Percentiles rank a stretch among this genome's conserved stretches.
Conservation (phyloP, 2,113 vertebrate species). For the Jacana jacana region DNA sequence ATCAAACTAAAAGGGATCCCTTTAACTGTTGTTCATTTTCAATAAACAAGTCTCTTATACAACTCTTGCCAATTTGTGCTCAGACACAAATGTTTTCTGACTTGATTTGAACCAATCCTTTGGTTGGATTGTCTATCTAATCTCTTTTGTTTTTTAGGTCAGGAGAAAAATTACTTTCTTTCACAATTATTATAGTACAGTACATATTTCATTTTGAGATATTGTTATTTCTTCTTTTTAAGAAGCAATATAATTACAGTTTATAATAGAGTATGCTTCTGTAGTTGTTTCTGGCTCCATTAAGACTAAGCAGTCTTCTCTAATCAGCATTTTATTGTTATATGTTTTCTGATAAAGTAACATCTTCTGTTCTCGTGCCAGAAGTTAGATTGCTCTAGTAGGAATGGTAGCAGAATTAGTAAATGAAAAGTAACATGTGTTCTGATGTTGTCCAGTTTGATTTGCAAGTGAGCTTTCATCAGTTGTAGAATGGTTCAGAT, state of each 20-base stretch:
- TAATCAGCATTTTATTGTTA: constrained; percentile 32
- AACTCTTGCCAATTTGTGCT: neutral
- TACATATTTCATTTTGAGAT: constrained; percentile 7
- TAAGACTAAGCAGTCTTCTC: neutral
- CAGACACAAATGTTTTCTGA: neutral
- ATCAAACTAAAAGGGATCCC: neutral
- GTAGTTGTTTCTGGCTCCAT: neutral
- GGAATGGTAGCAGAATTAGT: neutral
- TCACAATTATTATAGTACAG: neutral
- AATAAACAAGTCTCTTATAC: neutral
- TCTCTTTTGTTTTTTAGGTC: neutral
- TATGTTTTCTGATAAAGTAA: neutral
- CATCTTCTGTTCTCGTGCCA: neutral
- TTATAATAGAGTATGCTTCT: neutral
- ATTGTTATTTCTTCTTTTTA: constrained; percentile 4
- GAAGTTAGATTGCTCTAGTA: neutral
- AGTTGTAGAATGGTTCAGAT: neutral
- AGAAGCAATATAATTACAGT: constrained; percentile 24
- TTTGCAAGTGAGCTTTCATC: neutral
- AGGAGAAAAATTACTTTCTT: neutral
- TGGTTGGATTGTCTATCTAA: neutral
- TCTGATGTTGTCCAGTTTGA: neutral
- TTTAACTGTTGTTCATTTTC: neutral
- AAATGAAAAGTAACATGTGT: neutral
- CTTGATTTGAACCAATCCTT: neutral